phyloP scores from a whole-genome alignment of 1,140 invertebrate species.

The Carposina sasakii region DNA sequence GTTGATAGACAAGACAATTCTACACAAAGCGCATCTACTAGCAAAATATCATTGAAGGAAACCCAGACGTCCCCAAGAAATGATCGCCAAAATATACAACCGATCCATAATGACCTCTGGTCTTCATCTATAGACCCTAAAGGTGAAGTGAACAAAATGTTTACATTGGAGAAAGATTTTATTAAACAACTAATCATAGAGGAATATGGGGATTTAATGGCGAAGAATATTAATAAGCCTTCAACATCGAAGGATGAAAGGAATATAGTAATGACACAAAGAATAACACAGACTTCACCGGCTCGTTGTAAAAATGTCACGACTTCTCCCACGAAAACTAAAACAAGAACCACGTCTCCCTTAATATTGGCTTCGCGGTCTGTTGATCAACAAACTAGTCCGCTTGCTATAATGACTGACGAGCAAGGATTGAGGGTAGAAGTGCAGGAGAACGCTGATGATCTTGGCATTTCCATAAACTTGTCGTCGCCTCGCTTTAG shows the following conservation, averaged over 20 bases:
- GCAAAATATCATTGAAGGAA: conserved; percentile 53
- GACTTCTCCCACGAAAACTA: conserved; percentile 58
- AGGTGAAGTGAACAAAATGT: conserved; percentile 46
- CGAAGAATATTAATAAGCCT: conserved; percentile 49
- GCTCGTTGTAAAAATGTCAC: conserved; percentile 58
- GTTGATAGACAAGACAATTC: conserved; percentile 58
- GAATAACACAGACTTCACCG: conserved; percentile 65
- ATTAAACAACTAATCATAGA: conserved; percentile 61
- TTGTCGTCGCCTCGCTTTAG: conserved; percentile 64
- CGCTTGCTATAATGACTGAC: conserved; percentile 29
- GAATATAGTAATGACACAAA: conserved; percentile 43
- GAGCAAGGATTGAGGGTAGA: conserved; percentile 32
- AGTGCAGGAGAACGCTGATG: conserved; percentile 31
- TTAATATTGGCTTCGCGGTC: conserved; percentile 35
- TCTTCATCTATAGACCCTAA: conserved; percentile 40
- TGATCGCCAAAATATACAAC: conserved; percentile 40
- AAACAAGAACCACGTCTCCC: conserved; percentile 62
- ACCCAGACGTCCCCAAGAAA: conserved; percentile 63
- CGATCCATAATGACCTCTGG: conserved; percentile 57
- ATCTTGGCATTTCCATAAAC: conserved; percentile 54
- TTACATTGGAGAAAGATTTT: conserved; percentile 59
- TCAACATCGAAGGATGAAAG: conserved; percentile 45
- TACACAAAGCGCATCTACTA: conserved; percentile 48
- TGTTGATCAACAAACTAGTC: conserved; percentile 59
- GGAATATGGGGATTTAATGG: conserved; percentile 53